Percentiles rank a stretch among this genome's conserved stretches.
phyloP scores from a whole-genome alignment of 1,140 invertebrate genomes.

The Parasteatoda tepidariorum region DNA sequence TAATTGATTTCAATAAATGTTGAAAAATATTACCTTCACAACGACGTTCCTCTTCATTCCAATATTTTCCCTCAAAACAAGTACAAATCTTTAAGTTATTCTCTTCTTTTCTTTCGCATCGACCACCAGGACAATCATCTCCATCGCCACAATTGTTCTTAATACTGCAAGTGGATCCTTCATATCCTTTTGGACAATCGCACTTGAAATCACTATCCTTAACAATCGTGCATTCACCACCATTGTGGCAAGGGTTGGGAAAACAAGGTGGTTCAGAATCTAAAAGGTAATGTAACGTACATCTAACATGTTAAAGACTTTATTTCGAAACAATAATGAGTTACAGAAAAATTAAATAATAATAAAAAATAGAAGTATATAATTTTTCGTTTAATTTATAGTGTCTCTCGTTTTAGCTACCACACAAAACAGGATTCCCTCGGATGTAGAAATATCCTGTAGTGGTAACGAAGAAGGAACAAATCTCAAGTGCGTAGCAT shows the following conservation, averaged over 20 bases:
- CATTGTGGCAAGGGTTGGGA: background rate
- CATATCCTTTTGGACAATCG: background rate
- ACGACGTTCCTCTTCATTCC: background rate
- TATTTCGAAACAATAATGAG: too few species aligned
- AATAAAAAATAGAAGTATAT: too few species aligned
- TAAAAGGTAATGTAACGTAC: background rate
- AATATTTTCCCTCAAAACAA: constrained; percentile 13
- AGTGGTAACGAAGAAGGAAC: too few species aligned
- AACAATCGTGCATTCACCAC: background rate
- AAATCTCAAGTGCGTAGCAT: too few species aligned
- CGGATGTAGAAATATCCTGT: too few species aligned
- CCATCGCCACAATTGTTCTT: background rate
- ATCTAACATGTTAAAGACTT: too few species aligned
- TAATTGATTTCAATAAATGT: too few species aligned
- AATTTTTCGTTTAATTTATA: too few species aligned
- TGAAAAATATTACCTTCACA: constrained; percentile 22
- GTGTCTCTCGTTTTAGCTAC: too few species aligned
- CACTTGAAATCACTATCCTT: background rate
- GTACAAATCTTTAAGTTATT: background rate
- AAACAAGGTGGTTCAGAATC: background rate
- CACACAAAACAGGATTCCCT: too few species aligned
- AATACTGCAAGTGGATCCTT: background rate
- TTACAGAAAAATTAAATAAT: too few species aligned
- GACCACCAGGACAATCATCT: background rate
- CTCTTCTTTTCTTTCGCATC: background rate